Percentiles rank a stretch among this genome's conserved stretches.
These are phyloP conservation scores for Chironomus tentans DNA, from an alignment of 2,888 invertebrate species.

Conservation along the genomic window DNA sequence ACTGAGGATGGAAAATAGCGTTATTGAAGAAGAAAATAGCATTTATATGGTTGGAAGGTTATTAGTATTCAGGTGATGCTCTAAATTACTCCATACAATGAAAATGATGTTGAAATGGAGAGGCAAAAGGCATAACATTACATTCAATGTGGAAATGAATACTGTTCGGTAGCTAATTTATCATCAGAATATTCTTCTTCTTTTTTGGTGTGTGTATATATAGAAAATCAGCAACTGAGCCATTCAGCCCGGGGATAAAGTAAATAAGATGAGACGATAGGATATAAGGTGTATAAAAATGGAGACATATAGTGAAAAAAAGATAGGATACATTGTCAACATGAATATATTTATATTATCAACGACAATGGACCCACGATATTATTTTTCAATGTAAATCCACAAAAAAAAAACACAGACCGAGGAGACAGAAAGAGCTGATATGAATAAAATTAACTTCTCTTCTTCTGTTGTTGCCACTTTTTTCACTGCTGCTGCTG, in stretches of 20 bases:
- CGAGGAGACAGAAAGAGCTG: too few relatives aligned
- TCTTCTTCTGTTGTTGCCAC: background rate
- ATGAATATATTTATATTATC: background rate
- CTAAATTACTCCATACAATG: background rate
- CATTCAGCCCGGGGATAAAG: background rate
- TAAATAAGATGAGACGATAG: background rate
- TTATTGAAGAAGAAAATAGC: background rate
- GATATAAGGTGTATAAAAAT: too few relatives aligned
- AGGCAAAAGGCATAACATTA: background rate
- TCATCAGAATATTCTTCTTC: background rate
- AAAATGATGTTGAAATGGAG: background rate
- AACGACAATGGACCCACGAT: background rate
- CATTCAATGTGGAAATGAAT: background rate
- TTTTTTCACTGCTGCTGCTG: background rate
- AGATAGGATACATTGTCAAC: background rate
- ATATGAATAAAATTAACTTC: background rate
- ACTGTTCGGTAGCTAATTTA: background rate
- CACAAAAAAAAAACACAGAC: background rate
- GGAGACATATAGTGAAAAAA: background rate
- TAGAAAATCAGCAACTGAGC: background rate
- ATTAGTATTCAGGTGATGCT: conserved; percentile 18
- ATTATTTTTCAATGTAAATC: background rate
- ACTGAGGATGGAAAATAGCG: background rate
- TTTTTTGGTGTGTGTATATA: background rate
- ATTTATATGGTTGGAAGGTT: background rate